A percentile compares a stretch with the other conserved stretches of the same genome.
phyloP scores from a whole-genome alignment of 2,797 vertebrate species.

The Threskiornis aethiopicus region DNA sequence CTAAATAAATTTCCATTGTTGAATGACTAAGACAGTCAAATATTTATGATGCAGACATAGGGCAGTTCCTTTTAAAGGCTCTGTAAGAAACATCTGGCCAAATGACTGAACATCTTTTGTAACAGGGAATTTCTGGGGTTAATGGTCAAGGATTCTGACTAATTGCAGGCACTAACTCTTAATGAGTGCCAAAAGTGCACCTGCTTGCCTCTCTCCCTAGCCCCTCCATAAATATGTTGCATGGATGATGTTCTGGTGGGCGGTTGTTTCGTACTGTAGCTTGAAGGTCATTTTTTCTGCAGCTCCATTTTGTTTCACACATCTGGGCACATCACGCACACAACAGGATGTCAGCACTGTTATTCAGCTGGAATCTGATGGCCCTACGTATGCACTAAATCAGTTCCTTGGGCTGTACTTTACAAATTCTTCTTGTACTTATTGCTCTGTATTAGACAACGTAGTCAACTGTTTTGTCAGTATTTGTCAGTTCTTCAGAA shows the following conservation, averaged over 20 bases:
- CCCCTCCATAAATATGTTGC: neutral
- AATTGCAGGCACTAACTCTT: slow-evolving; percentile 29
- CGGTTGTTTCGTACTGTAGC: neutral
- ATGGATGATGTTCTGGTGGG: neutral
- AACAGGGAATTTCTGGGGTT: slow-evolving; percentile 25
- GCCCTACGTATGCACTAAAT: neutral
- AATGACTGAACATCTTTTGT: neutral
- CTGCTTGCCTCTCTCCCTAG: neutral
- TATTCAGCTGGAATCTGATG: neutral
- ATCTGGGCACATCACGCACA: neutral
- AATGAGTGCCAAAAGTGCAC: slow-evolving; percentile 33
- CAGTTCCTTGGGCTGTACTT: neutral
- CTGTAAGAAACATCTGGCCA: slow-evolving; percentile 19
- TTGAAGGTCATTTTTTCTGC: neutral
- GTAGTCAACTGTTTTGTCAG: neutral
- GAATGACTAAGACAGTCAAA: slow-evolving; percentile 27
- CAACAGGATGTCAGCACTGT: neutral
- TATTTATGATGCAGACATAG: slow-evolving; percentile 22
- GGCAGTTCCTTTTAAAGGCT: slow-evolving; percentile 15
- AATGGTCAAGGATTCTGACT: slow-evolving; percentile 18
- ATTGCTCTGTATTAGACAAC: neutral
- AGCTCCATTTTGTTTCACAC: neutral
- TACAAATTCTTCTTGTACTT: neutral
- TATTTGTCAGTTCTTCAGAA: neutral
- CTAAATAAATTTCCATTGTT: slow-evolving; percentile 52